A percentile compares a stretch with the other conserved stretches of the same genome.
phyloP scores from a whole-genome alignment of 2,797 vertebrate genomes.

The Varecia variegata region DNA sequence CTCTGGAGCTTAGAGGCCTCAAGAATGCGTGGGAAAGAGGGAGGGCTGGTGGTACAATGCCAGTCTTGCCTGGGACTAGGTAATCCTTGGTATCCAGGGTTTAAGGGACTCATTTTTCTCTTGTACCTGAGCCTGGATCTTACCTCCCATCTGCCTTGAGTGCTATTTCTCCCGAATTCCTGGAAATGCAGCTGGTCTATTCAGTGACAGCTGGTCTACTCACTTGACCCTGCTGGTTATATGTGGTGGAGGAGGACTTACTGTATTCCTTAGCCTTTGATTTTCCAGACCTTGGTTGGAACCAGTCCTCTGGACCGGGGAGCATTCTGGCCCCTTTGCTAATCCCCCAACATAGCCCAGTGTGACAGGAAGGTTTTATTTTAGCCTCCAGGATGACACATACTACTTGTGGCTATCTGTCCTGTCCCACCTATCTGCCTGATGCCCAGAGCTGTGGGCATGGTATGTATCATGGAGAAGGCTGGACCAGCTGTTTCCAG shows the following conservation, averaged over 20 bases:
- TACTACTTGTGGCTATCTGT: not conserved
- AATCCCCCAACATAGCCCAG: not conserved
- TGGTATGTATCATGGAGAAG: not conserved
- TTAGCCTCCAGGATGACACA: conserved; percentile 4
- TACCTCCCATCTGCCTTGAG: not conserved
- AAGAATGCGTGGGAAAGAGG: not conserved
- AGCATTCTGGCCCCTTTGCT: not conserved
- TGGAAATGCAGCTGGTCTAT: conserved; percentile 16
- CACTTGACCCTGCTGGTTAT: conserved; percentile 14
- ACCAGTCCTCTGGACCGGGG: not conserved
- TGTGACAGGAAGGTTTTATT: conserved; percentile 17
- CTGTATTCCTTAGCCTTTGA: not conserved
- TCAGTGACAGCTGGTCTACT: not conserved
- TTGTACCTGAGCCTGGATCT: not conserved
- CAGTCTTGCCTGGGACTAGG: not conserved
- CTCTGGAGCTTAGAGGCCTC: not conserved
- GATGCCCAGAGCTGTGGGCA: not conserved
- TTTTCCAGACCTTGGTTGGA: conserved; percentile 22
- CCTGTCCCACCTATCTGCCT: not conserved
- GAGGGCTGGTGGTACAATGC: not conserved
- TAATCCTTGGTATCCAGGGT: not conserved
- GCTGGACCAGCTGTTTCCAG: not conserved
- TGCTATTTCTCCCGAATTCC: not conserved
- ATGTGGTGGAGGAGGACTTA: not conserved
- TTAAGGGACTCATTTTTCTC: not conserved